A percentile compares a stretch with the other conserved stretches of the same genome.
Conservation (phyloP, 2,888 invertebrate genomes). For the Flexamia atlantica region DNA sequence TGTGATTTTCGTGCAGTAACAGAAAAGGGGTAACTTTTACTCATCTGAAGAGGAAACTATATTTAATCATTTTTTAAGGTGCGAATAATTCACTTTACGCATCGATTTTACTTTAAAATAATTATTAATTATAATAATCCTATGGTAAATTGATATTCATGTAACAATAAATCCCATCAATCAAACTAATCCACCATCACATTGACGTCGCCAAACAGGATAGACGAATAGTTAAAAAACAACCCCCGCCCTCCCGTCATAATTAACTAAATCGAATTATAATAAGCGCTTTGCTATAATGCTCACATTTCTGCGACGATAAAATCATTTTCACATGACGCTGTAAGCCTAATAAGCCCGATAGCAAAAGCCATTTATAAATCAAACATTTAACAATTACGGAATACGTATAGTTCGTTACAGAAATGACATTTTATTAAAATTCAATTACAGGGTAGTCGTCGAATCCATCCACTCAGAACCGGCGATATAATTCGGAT, state of each 20-base stretch:
- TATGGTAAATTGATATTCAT: neutral
- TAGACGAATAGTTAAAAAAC: slow-evolving; percentile 7
- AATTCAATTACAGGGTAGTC: slow-evolving; percentile 49
- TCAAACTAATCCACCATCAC: neutral
- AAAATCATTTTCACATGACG: slow-evolving; percentile 2
- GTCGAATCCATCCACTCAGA: neutral
- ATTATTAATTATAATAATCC: neutral
- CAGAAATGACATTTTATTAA: slow-evolving; percentile 22
- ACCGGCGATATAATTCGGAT: slow-evolving; percentile 40
- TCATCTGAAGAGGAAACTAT: too few species aligned
- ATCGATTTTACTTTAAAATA: too few species aligned
- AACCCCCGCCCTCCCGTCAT: neutral
- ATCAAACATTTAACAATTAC: slow-evolving; percentile 52
- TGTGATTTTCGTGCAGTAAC: too few species aligned
- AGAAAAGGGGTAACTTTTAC: too few species aligned
- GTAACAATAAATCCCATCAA: neutral
- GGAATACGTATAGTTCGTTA: slow-evolving; percentile 20
- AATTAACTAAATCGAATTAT: slow-evolving; percentile 19
- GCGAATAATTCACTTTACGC: too few species aligned
- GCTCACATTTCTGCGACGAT: neutral
- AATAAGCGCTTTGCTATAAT: slow-evolving; percentile 13
- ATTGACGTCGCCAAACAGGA: neutral
- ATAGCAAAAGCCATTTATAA: slow-evolving; percentile 39
- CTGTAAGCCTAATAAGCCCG: slow-evolving; percentile 11
- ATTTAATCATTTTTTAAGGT: too few species aligned